Base-by-base conservation (phyloP, 2,888 invertebrate genomes). In the Scotopteryx bipunctaria region DNA sequence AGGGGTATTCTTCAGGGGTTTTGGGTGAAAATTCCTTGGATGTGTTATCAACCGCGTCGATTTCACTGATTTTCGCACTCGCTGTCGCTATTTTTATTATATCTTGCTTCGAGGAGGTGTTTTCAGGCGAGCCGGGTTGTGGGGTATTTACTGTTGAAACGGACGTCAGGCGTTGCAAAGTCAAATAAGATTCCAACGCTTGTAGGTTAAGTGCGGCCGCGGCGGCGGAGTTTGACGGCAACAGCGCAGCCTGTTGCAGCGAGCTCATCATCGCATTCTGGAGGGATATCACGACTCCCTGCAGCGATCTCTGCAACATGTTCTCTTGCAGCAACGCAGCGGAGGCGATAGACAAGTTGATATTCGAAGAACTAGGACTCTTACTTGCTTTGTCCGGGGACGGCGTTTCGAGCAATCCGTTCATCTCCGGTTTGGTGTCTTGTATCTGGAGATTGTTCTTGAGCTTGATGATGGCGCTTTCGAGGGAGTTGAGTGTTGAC, bases 221-320 rank as follows among this genome's bases (percentile, higher is more conserved):
- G 5, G 96, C 96, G 2, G 96, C 95, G 1, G 96, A 96, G 66
- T 96, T 95, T 0, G 94, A 94, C 4, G 96, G 96, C 66, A 96
- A 80, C 15, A 96, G 86, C 0, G 96, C 96, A 0, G 96, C 96
- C 73, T 96, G 95, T 78, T 96, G 96, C 61, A 96, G 84, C 5
- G 96, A 95, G 69, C 94, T 95, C 86, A 96, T 94, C 92, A 97
- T 94, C 5, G 96, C 95, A 73, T 95, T 95, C 83, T 97, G 96
- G 42, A 96, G 87, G 8, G 95, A 95, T 61, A 96, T 91, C 23
- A 96, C 95, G 40, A 96, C 95, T 69, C 94, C 94, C 80, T 95
- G 95, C 61, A 93, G 78, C n/a, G 96, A 95, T 79, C 94, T 93
- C 76, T 95, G 95, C 62, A 93, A 80, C 83, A 93, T 91, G 63